Evolutionary conservation across 92 coral and sea anemone genomes (phyloP), one percentile per base, ranked within the genome.

Genomic region (Metridium senile): DNA sequence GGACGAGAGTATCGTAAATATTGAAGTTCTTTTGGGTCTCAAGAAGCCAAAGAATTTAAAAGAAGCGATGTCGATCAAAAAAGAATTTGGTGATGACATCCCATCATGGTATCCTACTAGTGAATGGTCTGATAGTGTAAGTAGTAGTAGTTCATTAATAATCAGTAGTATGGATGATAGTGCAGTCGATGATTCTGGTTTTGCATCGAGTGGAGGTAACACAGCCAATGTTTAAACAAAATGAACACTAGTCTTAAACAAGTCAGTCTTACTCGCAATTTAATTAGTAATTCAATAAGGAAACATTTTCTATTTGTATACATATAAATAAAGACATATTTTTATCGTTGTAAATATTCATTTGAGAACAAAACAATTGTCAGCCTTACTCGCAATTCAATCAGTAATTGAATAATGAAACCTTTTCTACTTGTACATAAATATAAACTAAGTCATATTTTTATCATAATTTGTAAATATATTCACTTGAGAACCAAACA

Each of bases 41-140:
- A 70, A 70, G 52, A 27, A 68, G 51, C 75, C 75, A 13, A 70
- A 70, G 33, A 70, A 46, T 34, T 70, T 58, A 1, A 27, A 19
- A 29, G 75, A 70, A 34, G 75, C 62, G 23, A 43, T 70, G 39
- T 58, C 75, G 1, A 59, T 70, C 11, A 53, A 25, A 33, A 49
- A 47, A 34, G 28, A 59, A 4, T 26, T 22, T 59, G 65, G 65
- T 7, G 9, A 9, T 59, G 65, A 59, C 31, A 26, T 23, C 22
- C 28, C 65, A 22, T 19, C 65, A 1, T 59, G 28, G 65, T 17
- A 22, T 54, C 26, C 61, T 17, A 22, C 3, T 9, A 22, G 61
- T 19, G 61, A 22, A 54, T 22, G 26, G 26, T 54, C 9, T 4
- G 61, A 17, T 54, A 19, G 8, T 19, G 8, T 22, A n/a, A 4